phyloP scores from a whole-genome alignment of 2,797 vertebrate genomes.

The Halcyon chelicuti region DNA sequence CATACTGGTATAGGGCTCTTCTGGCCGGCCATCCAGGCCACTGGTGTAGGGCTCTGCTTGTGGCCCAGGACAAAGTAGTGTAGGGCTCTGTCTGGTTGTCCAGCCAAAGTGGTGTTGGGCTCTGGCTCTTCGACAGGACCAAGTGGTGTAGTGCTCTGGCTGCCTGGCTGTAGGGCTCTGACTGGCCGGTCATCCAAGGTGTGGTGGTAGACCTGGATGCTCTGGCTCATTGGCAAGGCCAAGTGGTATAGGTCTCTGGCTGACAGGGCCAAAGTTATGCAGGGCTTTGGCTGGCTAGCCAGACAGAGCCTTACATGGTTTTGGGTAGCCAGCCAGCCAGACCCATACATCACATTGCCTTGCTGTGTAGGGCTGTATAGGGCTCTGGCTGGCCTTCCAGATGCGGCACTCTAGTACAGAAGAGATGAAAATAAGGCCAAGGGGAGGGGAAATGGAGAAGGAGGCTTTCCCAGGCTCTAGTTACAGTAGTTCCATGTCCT shows the following conservation, averaged over 20 bases:
- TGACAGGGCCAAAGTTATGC: not conserved
- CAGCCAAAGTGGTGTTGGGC: not conserved
- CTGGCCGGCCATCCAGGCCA: not conserved
- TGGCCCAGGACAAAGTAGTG: too few species aligned
- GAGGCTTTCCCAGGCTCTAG: not conserved
- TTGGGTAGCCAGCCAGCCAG: too few species aligned
- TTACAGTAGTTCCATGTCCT: not conserved
- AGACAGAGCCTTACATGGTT: too few species aligned
- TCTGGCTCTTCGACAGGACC: not conserved
- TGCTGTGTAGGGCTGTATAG: not conserved
- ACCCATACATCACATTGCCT: not conserved
- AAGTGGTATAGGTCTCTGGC: not conserved
- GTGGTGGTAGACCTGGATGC: not conserved
- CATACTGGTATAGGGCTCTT: not conserved
- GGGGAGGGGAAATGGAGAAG: not conserved
- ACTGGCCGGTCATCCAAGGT: not conserved
- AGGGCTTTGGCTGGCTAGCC: not conserved
- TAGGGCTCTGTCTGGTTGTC: not conserved
- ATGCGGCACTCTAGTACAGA: not conserved
- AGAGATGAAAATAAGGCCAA: not conserved
- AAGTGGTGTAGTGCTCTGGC: not conserved
- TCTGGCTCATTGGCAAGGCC: not conserved
- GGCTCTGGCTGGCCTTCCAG: not conserved
- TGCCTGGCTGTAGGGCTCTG: not conserved
- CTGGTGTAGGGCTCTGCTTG: too few species aligned